These are phyloP conservation scores for Toxotes lorentzi DNA, from an alignment of 2,797 vertebrate species.

Conservation along the genomic window DNA sequence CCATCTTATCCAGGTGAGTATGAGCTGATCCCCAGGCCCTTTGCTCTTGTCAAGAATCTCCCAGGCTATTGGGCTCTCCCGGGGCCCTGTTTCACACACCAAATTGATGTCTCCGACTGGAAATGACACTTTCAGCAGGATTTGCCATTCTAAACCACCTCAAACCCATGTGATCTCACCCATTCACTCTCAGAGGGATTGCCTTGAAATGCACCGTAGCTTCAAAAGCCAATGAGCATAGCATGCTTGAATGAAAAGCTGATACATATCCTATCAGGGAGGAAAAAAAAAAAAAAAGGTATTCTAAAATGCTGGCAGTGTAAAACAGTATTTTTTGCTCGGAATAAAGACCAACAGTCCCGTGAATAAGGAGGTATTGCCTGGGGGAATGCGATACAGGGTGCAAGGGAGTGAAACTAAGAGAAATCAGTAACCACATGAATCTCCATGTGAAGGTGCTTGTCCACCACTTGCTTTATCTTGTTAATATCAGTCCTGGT, in stretches of 20 bases:
- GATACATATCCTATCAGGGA: conserved; percentile 71
- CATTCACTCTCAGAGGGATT: conserved; percentile 84
- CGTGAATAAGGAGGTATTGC: conserved; percentile 63
- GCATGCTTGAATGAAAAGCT: conserved; percentile 77
- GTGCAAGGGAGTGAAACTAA: conserved; percentile 63
- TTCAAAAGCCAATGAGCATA: conserved; percentile 83
- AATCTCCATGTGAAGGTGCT: conserved; percentile 70
- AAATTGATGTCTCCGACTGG: conserved; percentile 86
- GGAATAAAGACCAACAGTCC: conserved; percentile 74
- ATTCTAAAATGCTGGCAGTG: conserved; percentile 80
- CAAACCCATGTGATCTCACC: conserved; percentile 86
- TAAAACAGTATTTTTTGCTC: conserved; percentile 72
- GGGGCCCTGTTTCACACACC: conserved; percentile 83
- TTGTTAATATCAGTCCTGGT: conserved; percentile 58
- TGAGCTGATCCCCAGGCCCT: conserved; percentile 82
- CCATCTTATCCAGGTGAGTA: conserved; percentile 82
- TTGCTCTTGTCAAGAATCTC: conserved; percentile 85
- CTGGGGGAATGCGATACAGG: conserved; percentile 54
- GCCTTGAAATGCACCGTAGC: conserved; percentile 80
- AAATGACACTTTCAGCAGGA: conserved; percentile 89
- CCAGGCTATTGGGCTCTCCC: conserved; percentile 82
- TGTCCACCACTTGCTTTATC: conserved; percentile 69
- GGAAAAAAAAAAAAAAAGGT: conserved; percentile 53
- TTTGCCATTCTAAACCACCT: conserved; percentile 89
- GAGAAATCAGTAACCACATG: conserved; percentile 78